These are phyloP conservation scores for Pantherophis alleghaniensis DNA, from an alignment of 2,797 vertebrate species.

Conservation along the genomic window DNA sequence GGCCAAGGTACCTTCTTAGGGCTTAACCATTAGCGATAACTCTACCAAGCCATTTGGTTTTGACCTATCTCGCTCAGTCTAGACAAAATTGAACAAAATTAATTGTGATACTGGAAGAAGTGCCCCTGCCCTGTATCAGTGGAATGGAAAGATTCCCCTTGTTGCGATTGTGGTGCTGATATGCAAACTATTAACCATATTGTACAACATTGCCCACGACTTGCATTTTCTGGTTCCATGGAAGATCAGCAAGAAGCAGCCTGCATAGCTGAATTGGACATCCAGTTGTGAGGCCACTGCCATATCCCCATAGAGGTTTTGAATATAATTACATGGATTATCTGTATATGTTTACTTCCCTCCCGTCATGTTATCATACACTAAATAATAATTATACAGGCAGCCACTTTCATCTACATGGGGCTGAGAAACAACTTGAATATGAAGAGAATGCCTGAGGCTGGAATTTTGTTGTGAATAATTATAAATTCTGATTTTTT, in stretches of 20 bases:
- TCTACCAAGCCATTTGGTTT: background rate
- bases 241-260: background rate
- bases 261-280: background rate
- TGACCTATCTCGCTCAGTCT: background rate
- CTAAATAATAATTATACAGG: background rate
- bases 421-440: background rate
- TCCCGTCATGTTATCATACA: background rate
- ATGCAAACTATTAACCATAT: background rate
- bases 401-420: background rate
- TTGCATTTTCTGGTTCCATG: background rate
- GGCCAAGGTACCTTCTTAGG: background rate
- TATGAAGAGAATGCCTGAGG: background rate
- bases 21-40: background rate
- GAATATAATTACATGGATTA: background rate
- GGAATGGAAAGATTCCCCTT: background rate
- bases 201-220: background rate
- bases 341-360: background rate
- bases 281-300: background rate
- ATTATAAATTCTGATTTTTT: background rate
- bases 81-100: background rate
- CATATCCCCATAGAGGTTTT: background rate
- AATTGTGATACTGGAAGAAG: background rate
- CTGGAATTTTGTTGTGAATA: background rate
- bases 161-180: background rate
- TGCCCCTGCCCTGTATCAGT: background rate